Evolutionary conservation across 2,888 invertebrate species (phyloP).

Genomic region (Trachelus tabidus): DNA sequence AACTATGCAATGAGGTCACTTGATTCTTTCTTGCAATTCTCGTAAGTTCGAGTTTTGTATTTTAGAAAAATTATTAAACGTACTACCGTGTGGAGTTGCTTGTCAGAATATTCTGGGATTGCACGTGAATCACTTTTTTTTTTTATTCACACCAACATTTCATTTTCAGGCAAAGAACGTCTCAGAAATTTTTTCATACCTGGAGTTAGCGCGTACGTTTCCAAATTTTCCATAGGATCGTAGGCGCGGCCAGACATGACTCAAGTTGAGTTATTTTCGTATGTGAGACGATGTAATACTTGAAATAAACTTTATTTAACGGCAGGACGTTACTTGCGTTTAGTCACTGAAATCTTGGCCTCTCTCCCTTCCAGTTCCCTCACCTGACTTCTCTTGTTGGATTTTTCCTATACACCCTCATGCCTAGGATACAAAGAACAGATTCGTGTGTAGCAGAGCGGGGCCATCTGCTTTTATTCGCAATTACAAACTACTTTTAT

Average conservation of each 20-base stretch:
- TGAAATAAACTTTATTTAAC: constrained; percentile 6
- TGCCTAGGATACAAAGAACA: background rate
- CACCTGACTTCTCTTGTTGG: background rate
- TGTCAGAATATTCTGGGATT: background rate
- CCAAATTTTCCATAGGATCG: background rate
- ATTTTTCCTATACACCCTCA: background rate
- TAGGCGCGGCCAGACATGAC: background rate
- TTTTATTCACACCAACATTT: background rate
- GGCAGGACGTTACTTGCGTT: background rate
- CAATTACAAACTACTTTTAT: background rate
- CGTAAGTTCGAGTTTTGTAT: background rate
- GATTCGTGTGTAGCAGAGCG: background rate
- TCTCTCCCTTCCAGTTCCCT: background rate
- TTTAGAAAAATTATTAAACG: background rate
- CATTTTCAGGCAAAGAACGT: background rate
- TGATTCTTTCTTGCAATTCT: background rate
- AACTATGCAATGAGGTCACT: background rate
- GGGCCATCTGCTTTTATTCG: background rate
- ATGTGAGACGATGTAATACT: background rate
- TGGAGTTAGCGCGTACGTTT: background rate
- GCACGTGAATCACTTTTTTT: background rate
- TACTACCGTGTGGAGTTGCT: background rate
- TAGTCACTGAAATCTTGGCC: background rate
- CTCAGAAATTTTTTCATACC: background rate
- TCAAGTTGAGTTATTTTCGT: background rate